A percentile compares a stretch with the other conserved stretches of the same genome.
Conservation (phyloP, 1,140 invertebrate genomes). For the Drosophila rufa region DNA sequence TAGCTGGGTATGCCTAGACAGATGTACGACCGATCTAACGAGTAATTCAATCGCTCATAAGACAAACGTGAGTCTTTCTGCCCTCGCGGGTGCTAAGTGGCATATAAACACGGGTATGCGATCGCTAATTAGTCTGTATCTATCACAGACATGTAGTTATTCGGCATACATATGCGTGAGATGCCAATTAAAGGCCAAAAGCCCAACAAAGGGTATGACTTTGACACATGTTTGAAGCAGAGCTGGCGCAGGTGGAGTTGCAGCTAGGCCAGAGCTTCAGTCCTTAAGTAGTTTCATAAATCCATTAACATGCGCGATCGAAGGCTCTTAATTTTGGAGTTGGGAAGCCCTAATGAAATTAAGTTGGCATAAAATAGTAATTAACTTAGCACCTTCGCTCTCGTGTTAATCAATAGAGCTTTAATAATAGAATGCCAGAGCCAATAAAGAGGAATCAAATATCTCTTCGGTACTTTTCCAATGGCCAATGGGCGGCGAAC, state of each 20-base stretch:
- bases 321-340: slow-evolving; percentile 7
- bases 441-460: slow-evolving; percentile 27
- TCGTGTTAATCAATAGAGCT: slow-evolving; percentile 52
- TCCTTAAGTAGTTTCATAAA: slow-evolving; percentile 43
- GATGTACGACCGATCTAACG: slow-evolving; percentile 27
- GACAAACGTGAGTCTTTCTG: slow-evolving; percentile 43
- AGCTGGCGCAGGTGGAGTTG: slow-evolving; percentile 1
- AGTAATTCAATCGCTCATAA: slow-evolving; percentile 29
- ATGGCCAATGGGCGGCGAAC: slow-evolving; percentile 21
- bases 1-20: slow-evolving; percentile 14
- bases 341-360: slow-evolving; percentile 42
- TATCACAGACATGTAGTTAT: slow-evolving; percentile 30
- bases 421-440: slow-evolving; percentile 49
- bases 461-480: slow-evolving; percentile 37
- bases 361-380: slow-evolving; percentile 41
- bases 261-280: neutral
- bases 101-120: slow-evolving; percentile 28
- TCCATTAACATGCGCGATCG: slow-evolving; percentile 16
- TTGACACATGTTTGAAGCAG: neutral
- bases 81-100: slow-evolving; percentile 31
- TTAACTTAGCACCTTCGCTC: slow-evolving; percentile 66
- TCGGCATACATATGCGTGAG: slow-evolving; percentile 27
- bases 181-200: slow-evolving; percentile 30
- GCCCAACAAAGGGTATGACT: slow-evolving; percentile 2
- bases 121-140: slow-evolving; percentile 54